Evolutionary conservation across 2,797 vertebrate genomes (phyloP).

Genomic region (Acrossocheilus wenchowensis): DNA sequence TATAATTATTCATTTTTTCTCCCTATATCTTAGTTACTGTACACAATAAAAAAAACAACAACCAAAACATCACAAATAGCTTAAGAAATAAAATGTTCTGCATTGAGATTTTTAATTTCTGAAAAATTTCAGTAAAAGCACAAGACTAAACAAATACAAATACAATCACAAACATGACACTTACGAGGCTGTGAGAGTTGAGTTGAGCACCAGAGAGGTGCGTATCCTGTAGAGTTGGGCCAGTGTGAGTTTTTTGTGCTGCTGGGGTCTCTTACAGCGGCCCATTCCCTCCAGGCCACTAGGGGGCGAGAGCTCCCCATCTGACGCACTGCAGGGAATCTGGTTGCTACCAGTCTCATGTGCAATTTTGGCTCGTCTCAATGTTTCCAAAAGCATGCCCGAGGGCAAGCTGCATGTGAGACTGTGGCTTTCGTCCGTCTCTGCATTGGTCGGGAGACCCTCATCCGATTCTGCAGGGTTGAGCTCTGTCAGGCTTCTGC

Average conservation of each 20-base stretch:
- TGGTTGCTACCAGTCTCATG: not conserved
- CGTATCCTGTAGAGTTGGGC: conserved; percentile 91
- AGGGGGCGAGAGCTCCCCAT: conserved; percentile 57
- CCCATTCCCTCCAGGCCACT: conserved; percentile 38
- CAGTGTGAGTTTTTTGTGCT: conserved; percentile 79
- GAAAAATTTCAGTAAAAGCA: not conserved
- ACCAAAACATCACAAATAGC: not conserved
- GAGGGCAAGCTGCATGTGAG: conserved; percentile 61
- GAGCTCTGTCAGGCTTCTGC: conserved; percentile 86
- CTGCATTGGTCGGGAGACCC: conserved; percentile 38
- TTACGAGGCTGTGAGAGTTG: conserved; percentile 97
- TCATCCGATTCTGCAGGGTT: conserved; percentile 49
- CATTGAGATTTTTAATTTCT: not conserved
- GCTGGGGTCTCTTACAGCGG: conserved; percentile 72
- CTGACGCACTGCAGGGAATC: conserved; percentile 65
- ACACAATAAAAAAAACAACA: not conserved
- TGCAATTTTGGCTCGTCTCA: conserved; percentile 59
- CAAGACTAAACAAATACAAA: not conserved
- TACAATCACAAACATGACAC: conserved; percentile 57
- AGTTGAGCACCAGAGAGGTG: conserved; percentile 93
- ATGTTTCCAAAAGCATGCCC: conserved; percentile 62
- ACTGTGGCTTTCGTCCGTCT: conserved; percentile 55
- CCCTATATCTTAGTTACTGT: not conserved
- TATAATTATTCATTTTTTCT: not conserved
- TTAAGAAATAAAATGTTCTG: not conserved